Base-by-base conservation (phyloP, 2,113 vertebrate species). In the Myotis davidii region DNA sequence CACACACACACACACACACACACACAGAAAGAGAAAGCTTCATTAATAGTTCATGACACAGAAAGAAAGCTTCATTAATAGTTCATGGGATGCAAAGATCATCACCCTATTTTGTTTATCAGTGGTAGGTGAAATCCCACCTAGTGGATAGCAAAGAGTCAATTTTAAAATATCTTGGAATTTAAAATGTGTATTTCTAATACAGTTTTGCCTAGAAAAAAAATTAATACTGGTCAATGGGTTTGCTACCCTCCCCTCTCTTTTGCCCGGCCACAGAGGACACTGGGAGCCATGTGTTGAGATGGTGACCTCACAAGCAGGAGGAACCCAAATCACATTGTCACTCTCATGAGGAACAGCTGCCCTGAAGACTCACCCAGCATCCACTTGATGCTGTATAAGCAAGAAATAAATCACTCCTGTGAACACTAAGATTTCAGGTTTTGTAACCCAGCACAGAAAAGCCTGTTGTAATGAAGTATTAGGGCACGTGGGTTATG, bases 161-260 rank as follows among this genome's bases (percentile, higher is more conserved):
- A 27, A 92, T 87, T 90, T 94, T 50, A 48, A 86, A 87, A 64
- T 87, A 79, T n/a, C 25, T 74, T 90, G 9, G 9, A 86, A 21
- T 82, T 95, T 82, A 39, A 87, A 82, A 82, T 67, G 6, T 89
- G 65, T 94, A 42, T 88, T 21, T 94, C 34, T 78, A 74, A 91
- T 93, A 23, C 54, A 81, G 0, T 0, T 69, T 82, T 42, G 56
- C 37, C 37, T 6, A 32, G 21, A 52, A 72, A 69, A 69, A 56
- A 34, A 79, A 3, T 45, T 25, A 74, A 37, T 85, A 16, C 8
- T 70, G 9, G 87, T 73, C 1, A 89, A 9, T 27, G 12, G 54
- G 1, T 45, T 25, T 12, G 3, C 1, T 12, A 39, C 20, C 39
- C 21, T 70, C 25, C 18, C 56, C 25, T 83, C 39, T 54, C 70